Evolutionary conservation across 2,888 invertebrate genomes (phyloP).

Genomic region (Endotricha flammealis): DNA sequence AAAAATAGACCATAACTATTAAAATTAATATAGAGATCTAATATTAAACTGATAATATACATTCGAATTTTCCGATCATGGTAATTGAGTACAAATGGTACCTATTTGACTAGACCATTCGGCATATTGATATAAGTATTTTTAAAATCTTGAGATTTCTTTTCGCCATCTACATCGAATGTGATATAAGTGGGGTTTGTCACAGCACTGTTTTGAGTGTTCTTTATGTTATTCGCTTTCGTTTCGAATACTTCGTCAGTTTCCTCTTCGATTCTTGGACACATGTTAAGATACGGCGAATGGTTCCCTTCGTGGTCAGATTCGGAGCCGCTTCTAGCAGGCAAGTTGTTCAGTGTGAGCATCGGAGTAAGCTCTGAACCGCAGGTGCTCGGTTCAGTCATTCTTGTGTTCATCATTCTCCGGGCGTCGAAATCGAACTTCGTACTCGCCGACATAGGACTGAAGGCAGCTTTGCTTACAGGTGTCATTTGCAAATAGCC

Average conservation of each 20-base stretch:
- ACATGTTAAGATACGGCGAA: slow-evolving; percentile 51
- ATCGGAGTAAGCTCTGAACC: slow-evolving; percentile 75
- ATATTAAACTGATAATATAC: not conserved
- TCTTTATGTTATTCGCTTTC: slow-evolving; percentile 51
- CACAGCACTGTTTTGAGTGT: slow-evolving; percentile 47
- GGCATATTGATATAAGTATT: slow-evolving; percentile 57
- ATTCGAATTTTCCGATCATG: not conserved
- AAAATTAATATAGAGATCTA: slow-evolving; percentile 4
- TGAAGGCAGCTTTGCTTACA: slow-evolving; percentile 67
- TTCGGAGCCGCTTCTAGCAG: slow-evolving; percentile 58
- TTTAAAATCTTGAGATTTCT: slow-evolving; percentile 53
- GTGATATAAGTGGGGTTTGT: slow-evolving; percentile 68
- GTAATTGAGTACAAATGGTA: slow-evolving; percentile 29
- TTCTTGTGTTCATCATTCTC: slow-evolving; percentile 1
- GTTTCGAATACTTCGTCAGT: slow-evolving; percentile 61
- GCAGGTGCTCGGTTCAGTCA: slow-evolving; percentile 13
- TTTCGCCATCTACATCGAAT: slow-evolving; percentile 49
- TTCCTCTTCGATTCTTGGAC: slow-evolving; percentile 59
- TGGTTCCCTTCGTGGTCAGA: slow-evolving; percentile 57
- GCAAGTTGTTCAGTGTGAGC: slow-evolving; percentile 63
- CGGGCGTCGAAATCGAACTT: slow-evolving; percentile 73
- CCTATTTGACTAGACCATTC: slow-evolving; percentile 71
- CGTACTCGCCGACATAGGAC: slow-evolving; percentile 64
- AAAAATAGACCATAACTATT: not conserved
- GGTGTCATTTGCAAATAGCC: slow-evolving; percentile 82